Evolutionary conservation across 2,113 vertebrate genomes (phyloP), one percentile per base, ranked within the genome.

Genomic region (Misgurnus mizolepis): DNA sequence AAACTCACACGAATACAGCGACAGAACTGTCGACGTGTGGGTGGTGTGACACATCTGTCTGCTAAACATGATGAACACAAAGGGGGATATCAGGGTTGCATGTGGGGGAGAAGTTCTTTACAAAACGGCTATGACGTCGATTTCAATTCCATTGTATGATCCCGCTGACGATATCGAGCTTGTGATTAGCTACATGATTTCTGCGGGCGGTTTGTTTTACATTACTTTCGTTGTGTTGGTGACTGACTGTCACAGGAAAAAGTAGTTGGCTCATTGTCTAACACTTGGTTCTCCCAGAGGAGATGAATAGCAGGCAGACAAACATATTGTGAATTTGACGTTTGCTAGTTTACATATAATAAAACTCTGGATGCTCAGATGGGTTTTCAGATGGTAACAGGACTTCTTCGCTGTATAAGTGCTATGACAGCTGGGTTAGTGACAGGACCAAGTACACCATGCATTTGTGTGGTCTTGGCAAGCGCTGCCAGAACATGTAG

Each of bases 381-480:
- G 87, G 82, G 80, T 50, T 83, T 88, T 89, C 78, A 85, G 65
- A 82, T 82, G 84, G 82, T 68, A 85, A 71, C 87, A 87, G 80
- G 82, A 79, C 80, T 80, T 5, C 18, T 58, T 50, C 62, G 80
- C 76, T 84, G 74, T 65, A 77, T 66, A 7, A 66, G 9, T 43
- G 68, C 47, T 76, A 77, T 79, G 68, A 74, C 70, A 85, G 85
- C 73, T 69, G 69, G 7, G 68, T n/a, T 43, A 80, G 78, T 87
- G 88, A 87, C 85, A 85, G 50, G 82, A 61, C 67, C 7, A 66
- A 65, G 1, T 80, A 76, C 83, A 80, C 82, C 90, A 93, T 90
- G 93, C 62, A 64, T 7, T 58, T 58, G 55, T 58, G 55, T 18
- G n/a, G n/a, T 58, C 58, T 49, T 76, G 73, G 41, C 56, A 49